A percentile compares a stretch with the other conserved stretches of the same genome.
Conservation (phyloP, 2,797 vertebrate species). For the Myripristis jacobus region DNA sequence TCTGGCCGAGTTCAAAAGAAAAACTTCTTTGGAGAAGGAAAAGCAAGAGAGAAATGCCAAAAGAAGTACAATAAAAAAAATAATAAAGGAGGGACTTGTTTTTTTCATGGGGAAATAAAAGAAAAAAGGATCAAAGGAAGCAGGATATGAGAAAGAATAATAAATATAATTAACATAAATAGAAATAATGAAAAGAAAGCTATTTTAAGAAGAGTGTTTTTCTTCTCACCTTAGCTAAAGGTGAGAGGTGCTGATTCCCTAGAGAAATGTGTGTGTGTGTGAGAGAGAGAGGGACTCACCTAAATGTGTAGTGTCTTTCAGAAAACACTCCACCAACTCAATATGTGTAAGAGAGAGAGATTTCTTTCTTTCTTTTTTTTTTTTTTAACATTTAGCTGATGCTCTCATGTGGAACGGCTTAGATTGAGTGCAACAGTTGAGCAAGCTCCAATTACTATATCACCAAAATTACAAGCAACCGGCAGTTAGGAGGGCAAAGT, state of each 20-base stretch:
- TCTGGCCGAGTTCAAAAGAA: slow-evolving; percentile 68
- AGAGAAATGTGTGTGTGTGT: slow-evolving; percentile 10
- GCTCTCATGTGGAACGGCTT: slow-evolving; percentile 33
- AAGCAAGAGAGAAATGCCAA: slow-evolving; percentile 30
- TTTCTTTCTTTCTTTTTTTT: slow-evolving; percentile 44
- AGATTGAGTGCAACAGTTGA: slow-evolving; percentile 27
- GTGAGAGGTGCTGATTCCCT: slow-evolving; percentile 14
- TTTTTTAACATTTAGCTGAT: slow-evolving; percentile 30
- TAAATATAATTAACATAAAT: neutral
- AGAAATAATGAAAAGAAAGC: slow-evolving; percentile 30
- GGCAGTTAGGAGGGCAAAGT: neutral
- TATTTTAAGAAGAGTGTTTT: slow-evolving; percentile 31
- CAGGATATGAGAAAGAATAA: slow-evolving; percentile 8
- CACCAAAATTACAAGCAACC: too few relatives aligned
- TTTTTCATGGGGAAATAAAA: slow-evolving; percentile 35
- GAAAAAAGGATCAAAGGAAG: slow-evolving; percentile 53
- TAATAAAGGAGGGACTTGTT: slow-evolving; percentile 25
- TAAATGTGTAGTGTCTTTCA: neutral
- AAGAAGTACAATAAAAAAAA: slow-evolving; percentile 13
- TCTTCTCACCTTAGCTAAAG: slow-evolving; percentile 13
- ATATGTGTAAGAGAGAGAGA: too few relatives aligned
- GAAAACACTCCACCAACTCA: slow-evolving; percentile 20
- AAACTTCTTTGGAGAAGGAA: slow-evolving; percentile 49
- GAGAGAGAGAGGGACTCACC: neutral
- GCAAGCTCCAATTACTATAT: slow-evolving; percentile 13